Evolutionary conservation across 1,140 invertebrate species (phyloP), one percentile per base, ranked within the genome.

Genomic region (Drosophila trapezifrons): DNA sequence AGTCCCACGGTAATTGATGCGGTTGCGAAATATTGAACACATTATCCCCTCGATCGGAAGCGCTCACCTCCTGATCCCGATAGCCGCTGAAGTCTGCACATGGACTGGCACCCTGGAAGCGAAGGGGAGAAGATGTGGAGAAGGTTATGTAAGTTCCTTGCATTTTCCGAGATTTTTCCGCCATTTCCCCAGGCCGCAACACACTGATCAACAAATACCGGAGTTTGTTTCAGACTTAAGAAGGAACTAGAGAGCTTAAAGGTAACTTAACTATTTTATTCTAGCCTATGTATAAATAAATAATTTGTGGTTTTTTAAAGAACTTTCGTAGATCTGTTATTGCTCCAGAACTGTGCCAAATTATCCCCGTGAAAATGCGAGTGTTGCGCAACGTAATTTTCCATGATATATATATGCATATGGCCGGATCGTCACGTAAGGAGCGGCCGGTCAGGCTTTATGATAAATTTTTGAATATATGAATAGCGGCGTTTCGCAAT

Each of bases 21-120:
- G 90, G 72, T 91, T 91, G 38, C 89, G 90, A 80, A 91, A 91
- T 73, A 91, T 91, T 60, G 90, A 91, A 81, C 90, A 91, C 90
- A 91, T 91, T 83, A 70, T 82, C 76, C 71, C 52, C 76, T 37
- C 72, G 58, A 85, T 54, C 65, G 62, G 54, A 59, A 40, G 45
- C 37, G 22, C 52, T 55, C 72, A 51, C 56, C 79, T 74, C 46
- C 66, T 32, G 55, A 49, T 83, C 54, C 57, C 80, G 59, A 80
- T 60, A 43, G 54, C 52, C 49, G 40, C 47, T 59, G 29, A 40
- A 22, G 17, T 75, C 67, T 52, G 65, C 32, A 35, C 76, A 69
- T 78, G 64, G 55, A 77, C 75, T 43, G 75, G 75, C 29, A 63
- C 65, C 59, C 78, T 81, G 73, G 51, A 18, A 22, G 42, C 54